Conservation (phyloP, 2,888 invertebrate genomes). For the Cheilosia impressa region DNA sequence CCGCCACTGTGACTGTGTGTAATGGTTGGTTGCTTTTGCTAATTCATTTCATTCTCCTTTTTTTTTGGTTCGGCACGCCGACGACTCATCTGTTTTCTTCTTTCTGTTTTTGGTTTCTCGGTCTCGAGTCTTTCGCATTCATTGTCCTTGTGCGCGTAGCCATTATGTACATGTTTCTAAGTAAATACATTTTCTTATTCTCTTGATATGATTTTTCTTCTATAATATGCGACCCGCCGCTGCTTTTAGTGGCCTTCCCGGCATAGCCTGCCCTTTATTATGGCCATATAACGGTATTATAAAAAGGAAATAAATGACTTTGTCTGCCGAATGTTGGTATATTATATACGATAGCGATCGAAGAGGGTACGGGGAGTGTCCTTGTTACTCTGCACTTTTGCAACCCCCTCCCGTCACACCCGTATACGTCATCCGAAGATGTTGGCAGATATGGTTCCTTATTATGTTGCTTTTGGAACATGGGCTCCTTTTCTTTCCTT, state of each 20-base stretch:
- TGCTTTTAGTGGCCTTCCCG: constrained; percentile 46
- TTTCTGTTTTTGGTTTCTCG: constrained; percentile 20
- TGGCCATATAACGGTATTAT: constrained; percentile 67
- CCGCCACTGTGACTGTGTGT: constrained; percentile 4
- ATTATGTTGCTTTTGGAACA: constrained; percentile 60
- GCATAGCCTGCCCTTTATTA: constrained; percentile 60
- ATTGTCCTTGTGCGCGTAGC: constrained; percentile 53
- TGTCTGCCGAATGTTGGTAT: constrained; percentile 62
- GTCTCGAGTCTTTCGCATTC: constrained; percentile 34
- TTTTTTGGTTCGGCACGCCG: background rate
- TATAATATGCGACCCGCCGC: constrained; percentile 6
- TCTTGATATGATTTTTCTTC: constrained; percentile 24
- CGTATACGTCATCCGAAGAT: constrained; percentile 35
- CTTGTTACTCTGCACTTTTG: constrained; percentile 47
- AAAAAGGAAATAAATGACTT: constrained; percentile 70
- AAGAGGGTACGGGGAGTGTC: constrained; percentile 54
- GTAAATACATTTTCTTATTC: constrained; percentile 37
- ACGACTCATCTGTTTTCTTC: constrained; percentile 14
- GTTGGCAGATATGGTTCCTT: constrained; percentile 26
- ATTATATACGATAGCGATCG: constrained; percentile 12
- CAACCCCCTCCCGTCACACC: background rate
- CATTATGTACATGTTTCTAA: constrained; percentile 8
- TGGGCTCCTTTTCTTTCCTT: constrained; percentile 16
- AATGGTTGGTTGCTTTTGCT: constrained; percentile 50
- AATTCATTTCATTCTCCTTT: constrained; percentile 54